Conservation (phyloP, 2,797 vertebrate species). For the Ambastaia sidthimunki region DNA sequence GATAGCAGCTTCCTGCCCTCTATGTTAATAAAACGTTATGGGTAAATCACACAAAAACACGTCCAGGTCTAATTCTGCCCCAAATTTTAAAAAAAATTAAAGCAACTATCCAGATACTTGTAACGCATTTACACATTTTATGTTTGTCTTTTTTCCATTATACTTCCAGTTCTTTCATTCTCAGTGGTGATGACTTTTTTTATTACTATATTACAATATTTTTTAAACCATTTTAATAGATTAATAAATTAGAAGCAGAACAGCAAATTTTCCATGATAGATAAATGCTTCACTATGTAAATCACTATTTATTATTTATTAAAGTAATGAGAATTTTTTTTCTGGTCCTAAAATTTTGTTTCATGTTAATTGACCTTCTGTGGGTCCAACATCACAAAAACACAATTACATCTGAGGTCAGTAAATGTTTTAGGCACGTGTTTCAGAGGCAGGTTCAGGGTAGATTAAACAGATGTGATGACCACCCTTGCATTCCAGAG, state of each 20-base stretch:
- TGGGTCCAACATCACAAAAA: not conserved
- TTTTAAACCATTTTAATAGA: too few species aligned
- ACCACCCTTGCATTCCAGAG: constrained; percentile 33
- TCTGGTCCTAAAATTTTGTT: not conserved
- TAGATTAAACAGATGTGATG: constrained; percentile 1
- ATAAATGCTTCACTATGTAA: too few species aligned
- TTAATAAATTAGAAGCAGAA: too few species aligned
- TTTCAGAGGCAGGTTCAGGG: not conserved
- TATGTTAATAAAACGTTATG: constrained; percentile 13
- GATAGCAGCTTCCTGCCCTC: constrained; percentile 23
- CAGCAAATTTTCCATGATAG: too few species aligned
- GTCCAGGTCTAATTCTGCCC: not conserved
- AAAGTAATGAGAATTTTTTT: too few species aligned
- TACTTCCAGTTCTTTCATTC: not conserved
- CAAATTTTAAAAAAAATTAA: not conserved
- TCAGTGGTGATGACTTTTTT: not conserved
- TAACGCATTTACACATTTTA: not conserved
- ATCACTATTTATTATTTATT: too few species aligned
- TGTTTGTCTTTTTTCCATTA: too few species aligned
- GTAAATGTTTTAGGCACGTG: constrained; percentile 5
- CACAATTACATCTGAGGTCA: not conserved
- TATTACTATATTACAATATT: too few species aligned
- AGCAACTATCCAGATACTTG: not conserved
- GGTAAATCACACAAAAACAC: not conserved
- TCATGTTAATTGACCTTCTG: not conserved